These are phyloP conservation scores for Hydrozoanthus gracilis DNA, from an alignment of 92 coral and sea anemone species.

Conservation along the genomic window DNA sequence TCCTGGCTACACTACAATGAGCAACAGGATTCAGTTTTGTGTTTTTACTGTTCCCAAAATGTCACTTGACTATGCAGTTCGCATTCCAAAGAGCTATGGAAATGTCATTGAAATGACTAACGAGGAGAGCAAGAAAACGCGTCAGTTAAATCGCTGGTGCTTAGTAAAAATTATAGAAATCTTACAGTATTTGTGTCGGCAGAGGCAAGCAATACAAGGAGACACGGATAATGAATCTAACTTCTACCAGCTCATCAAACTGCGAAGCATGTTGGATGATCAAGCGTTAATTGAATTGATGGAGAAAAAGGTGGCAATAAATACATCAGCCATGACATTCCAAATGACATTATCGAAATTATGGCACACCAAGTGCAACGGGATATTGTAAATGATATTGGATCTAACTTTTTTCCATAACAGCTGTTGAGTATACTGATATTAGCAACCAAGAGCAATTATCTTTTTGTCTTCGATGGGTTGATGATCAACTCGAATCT, in stretches of 20 bases:
- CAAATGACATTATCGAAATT: slow-evolving; percentile 64
- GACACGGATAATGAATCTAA: slow-evolving; percentile 65
- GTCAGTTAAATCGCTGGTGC: slow-evolving; percentile 45
- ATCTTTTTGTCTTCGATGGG: slow-evolving; percentile 66
- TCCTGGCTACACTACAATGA: slow-evolving; percentile 32
- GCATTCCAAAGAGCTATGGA: slow-evolving; percentile 31
- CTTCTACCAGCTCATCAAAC: slow-evolving; percentile 62
- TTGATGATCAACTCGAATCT: slow-evolving; percentile 51
- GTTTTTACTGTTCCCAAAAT: slow-evolving; percentile 41
- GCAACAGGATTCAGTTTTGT: slow-evolving; percentile 39
- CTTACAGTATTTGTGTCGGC: slow-evolving; percentile 62
- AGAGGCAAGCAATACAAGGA: slow-evolving; percentile 63
- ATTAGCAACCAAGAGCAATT: slow-evolving; percentile 65
- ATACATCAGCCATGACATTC: slow-evolving; percentile 57
- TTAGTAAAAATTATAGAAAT: slow-evolving; percentile 61
- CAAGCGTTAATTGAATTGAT: slow-evolving; percentile 52
- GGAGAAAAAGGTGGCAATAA: slow-evolving; percentile 37
- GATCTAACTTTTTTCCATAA: slow-evolving; percentile 59
- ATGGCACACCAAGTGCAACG: slow-evolving; percentile 57
- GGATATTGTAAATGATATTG: slow-evolving; percentile 18
- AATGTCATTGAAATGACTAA: slow-evolving; percentile 46
- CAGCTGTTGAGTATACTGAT: slow-evolving; percentile 68
- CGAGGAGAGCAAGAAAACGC: slow-evolving; percentile 33
- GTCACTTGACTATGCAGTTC: slow-evolving; percentile 33
- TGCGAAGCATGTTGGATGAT: slow-evolving; percentile 62